Evolutionary conservation across 2,797 vertebrate species (phyloP), one percentile per base, ranked within the genome.

Genomic region (Muscicapa comitata): DNA sequence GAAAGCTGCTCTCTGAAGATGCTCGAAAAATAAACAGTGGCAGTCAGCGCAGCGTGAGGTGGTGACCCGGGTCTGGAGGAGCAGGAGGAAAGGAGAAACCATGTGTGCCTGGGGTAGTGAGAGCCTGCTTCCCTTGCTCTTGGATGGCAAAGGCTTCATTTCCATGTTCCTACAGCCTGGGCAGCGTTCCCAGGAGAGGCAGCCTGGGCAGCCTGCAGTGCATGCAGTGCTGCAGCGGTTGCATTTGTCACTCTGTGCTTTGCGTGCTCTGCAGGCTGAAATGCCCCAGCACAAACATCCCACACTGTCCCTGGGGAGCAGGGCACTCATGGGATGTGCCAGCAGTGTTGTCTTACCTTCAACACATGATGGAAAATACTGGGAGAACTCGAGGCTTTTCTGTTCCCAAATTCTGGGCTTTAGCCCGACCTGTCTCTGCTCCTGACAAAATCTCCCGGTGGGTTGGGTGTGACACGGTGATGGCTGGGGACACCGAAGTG

Each of bases 1-100:
- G 94, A 89, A 72, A 89, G 86, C 88, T 31, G 71, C 90, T 93
- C 93, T 88, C 88, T 70, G 84, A 88, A 90, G 88, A 80, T n/a
- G 62, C 88, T 72, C 45, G 78, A 23, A 91, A 95, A 96, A 92
- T 54, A 94, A 95, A 95, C 86, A 92, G 1, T 31, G 74, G 80
- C 74, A 33, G 28, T 54, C 33, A n/a, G 86, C 74, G 9, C 71
- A 29, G 80, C 57, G 63, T 59, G 94, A 63, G 78, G 53, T 9
- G 2, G 29, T 29, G 87, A 47, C 90, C 88, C 89, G 88, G 75
- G 29, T 23, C 57, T 70, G 24, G 2, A 23, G 4, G 83, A 29
- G 51, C 51, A 66, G 19, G 45, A 23, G 50, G 42, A 58, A 70
- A 88, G 45, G 72, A 75, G 47, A 88, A 91, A 38, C 50, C 17